These are phyloP conservation scores for Nansenia antarctica DNA, from an alignment of 2,113 vertebrate species.

Conservation along the genomic window DNA sequence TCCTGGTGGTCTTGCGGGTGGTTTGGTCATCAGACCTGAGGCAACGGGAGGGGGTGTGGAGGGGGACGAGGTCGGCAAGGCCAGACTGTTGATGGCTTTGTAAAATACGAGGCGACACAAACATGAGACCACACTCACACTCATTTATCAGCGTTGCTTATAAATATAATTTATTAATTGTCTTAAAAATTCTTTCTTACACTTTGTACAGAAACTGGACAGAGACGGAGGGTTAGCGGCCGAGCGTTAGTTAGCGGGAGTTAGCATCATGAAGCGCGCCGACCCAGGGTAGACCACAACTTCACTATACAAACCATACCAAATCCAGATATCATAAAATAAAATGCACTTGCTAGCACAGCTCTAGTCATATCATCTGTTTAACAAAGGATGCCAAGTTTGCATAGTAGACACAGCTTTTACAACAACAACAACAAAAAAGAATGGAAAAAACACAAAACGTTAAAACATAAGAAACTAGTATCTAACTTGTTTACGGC, in stretches of 20 bases:
- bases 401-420: constrained; percentile 96
- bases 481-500: constrained; percentile 62
- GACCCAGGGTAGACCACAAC: constrained; percentile 78
- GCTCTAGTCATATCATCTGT: constrained; percentile 72
- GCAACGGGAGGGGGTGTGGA: no score
- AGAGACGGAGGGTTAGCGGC: constrained; percentile 85
- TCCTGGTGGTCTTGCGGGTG: no score
- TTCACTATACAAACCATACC: constrained; percentile 75
- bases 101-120: no score
- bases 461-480: no score
- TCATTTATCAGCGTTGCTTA: constrained; percentile 84
- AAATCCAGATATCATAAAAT: constrained; percentile 62
- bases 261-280: constrained; percentile 80
- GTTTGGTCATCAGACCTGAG: no score
- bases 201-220: constrained; percentile 90
- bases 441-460: constrained; percentile 67
- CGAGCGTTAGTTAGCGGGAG: constrained; percentile 81
- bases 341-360: constrained; percentile 79
- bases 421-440: constrained; percentile 69
- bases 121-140: constrained; percentile 18
- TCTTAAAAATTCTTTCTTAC: constrained; percentile 99
- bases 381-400: constrained; percentile 84
- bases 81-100: no score
- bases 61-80: no score
- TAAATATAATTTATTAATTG: constrained; percentile 99